Evolutionary conservation across 1,140 invertebrate genomes (phyloP).

Genomic region (Psilanteris sp.): DNA sequence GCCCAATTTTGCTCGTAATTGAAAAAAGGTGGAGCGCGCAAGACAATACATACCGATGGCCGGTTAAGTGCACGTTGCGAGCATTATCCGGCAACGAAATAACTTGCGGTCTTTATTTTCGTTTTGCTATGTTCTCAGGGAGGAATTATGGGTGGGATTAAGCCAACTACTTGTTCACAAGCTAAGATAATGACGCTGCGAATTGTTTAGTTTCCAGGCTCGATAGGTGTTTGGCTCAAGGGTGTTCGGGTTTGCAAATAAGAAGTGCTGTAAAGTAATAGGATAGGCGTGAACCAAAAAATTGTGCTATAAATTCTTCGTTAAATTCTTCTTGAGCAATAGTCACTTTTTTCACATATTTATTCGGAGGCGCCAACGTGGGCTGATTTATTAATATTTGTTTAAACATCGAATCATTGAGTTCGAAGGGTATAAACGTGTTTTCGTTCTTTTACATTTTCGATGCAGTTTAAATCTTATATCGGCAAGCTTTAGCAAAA

Average conservation of each 20-base stretch:
- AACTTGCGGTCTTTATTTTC: conserved; percentile 53
- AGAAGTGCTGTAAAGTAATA: conserved; percentile 7
- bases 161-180: conserved; percentile 37
- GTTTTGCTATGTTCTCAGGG: conserved; percentile 21
- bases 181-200: conserved; percentile 41
- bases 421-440: too few species aligned
- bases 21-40: conserved; percentile 4
- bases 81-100: conserved; percentile 37
- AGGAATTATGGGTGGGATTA: conserved; percentile 35
- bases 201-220: conserved; percentile 40
- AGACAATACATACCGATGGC: conserved; percentile 56
- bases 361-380: too few species aligned
- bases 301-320: conserved; percentile 24
- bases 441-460: too few species aligned
- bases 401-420: too few species aligned
- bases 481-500: too few species aligned
- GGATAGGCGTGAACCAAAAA: conserved; percentile 13
- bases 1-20: conserved; percentile 27
- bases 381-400: too few species aligned
- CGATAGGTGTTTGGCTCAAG: conserved; percentile 23
- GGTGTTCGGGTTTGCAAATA: conserved; percentile 36
- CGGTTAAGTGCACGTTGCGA: conserved; percentile 48
- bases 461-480: too few species aligned
- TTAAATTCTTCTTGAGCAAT: neutral
- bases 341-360: neutral